A percentile compares a stretch with the other conserved stretches of the same genome.
Conservation (phyloP, 2,888 invertebrate genomes). For the Nephrotoma flavescens region DNA sequence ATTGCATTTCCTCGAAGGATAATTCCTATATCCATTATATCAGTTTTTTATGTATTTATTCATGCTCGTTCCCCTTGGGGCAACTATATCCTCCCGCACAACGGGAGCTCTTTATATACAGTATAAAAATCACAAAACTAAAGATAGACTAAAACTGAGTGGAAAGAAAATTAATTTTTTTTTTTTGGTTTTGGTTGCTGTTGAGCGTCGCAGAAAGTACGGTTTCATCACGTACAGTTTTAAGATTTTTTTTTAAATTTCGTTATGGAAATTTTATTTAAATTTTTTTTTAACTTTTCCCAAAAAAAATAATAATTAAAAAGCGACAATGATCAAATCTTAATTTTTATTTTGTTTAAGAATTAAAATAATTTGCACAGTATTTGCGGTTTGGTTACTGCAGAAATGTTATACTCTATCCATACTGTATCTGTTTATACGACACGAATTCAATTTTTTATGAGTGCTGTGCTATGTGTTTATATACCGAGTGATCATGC, state of each 20-base stretch:
- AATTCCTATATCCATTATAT: not conserved
- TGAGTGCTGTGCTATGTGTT: not conserved
- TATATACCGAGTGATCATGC: not conserved
- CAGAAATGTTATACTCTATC: not conserved
- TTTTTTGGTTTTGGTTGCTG: not conserved
- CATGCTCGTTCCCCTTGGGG: not conserved
- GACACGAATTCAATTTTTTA: not conserved
- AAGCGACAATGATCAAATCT: not conserved
- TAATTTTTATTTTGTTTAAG: not conserved
- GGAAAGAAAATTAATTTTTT: not conserved
- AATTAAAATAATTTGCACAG: not conserved
- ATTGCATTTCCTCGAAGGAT: not conserved
- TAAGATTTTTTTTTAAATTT: not conserved
- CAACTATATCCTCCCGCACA: not conserved
- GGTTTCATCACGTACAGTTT: not conserved
- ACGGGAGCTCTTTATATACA: not conserved
- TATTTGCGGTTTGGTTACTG: not conserved
- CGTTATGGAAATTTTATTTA: not conserved
- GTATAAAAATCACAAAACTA: not conserved
- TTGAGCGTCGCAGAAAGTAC: not conserved
- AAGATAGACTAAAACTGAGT: not conserved
- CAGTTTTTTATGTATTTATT: not conserved
- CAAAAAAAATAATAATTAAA: not conserved
- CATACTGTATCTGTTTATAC: not conserved
- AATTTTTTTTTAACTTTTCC: not conserved